Evolutionary conservation across 2,797 vertebrate species (phyloP).

Genomic region (Paguma larvata): DNA sequence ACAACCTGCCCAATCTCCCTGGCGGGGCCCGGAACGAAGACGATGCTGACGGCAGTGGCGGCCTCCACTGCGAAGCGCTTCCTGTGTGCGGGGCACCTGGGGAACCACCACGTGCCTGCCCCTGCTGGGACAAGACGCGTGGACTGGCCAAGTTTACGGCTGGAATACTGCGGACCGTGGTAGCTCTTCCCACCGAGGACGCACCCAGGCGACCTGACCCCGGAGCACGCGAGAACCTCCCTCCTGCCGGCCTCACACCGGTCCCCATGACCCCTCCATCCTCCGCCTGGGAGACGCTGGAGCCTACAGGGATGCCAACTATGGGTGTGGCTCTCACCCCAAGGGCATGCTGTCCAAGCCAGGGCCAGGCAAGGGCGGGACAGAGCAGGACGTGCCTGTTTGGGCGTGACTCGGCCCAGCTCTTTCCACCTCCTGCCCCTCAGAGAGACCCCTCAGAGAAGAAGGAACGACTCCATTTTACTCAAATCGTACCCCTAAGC

Average conservation of each 20-base stretch:
- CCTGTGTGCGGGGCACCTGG: accelerated
- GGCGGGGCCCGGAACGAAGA: not conserved
- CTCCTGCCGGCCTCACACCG: accelerated
- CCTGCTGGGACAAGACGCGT: accelerated
- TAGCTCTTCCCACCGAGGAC: not conserved
- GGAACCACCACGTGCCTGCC: accelerated
- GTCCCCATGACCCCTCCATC: not conserved
- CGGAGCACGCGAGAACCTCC: accelerated
- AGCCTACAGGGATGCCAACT: accelerated
- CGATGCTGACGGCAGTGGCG: accelerated
- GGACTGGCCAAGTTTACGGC: accelerated
- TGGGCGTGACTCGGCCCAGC: not conserved
- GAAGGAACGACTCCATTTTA: accelerated
- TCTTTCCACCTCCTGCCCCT: too few relatives aligned
- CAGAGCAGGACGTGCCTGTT: accelerated
- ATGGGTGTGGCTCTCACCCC: accelerated
- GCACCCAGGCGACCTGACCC: not conserved
- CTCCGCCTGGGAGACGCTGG: not conserved
- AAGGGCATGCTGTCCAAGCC: accelerated
- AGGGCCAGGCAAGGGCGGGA: not conserved
- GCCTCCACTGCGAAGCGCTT: accelerated
- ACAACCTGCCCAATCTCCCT: not conserved
- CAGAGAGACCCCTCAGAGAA: too few relatives aligned
- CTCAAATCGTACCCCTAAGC: accelerated
- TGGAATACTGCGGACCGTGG: accelerated